A percentile compares a stretch with the other conserved stretches of the same genome.
Conservation (phyloP, 2,113 vertebrate species). For the Arvicanthis niloticus region DNA sequence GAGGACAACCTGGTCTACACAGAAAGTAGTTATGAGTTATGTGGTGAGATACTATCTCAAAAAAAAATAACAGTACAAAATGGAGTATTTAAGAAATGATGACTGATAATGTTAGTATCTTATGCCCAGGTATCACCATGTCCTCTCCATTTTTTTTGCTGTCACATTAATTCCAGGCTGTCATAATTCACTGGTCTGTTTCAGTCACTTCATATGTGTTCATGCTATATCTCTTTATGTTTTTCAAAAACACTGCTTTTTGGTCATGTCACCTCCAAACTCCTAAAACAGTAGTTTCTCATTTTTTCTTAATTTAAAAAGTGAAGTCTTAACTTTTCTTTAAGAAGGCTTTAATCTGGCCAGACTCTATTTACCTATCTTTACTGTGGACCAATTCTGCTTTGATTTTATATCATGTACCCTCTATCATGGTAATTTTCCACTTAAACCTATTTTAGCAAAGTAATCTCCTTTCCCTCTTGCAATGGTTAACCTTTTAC, state of each 20-base stretch:
- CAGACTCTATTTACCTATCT: background rate
- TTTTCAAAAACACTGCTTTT: slow-evolving; percentile 5
- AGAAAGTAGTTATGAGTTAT: background rate
- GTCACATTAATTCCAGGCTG: background rate
- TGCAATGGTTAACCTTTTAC: slow-evolving; percentile 5
- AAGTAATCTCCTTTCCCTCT: background rate
- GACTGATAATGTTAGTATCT: background rate
- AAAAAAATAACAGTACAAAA: background rate
- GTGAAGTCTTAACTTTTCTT: background rate
- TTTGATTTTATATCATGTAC: slow-evolving; percentile 7
- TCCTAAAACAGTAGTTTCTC: background rate
- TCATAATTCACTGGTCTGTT: background rate
- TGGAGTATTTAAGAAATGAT: background rate
- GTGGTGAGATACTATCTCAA: background rate
- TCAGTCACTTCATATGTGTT: background rate
- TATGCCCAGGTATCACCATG: background rate
- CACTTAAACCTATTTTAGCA: background rate
- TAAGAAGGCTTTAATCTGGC: background rate
- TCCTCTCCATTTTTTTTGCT: slow-evolving; percentile 35
- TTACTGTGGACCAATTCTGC: background rate
- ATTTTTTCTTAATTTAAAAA: slow-evolving; percentile 13
- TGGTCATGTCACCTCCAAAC: background rate
- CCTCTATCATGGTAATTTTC: background rate
- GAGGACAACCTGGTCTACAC: background rate
- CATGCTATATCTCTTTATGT: background rate